Evolutionary conservation across 2,797 vertebrate genomes (phyloP).

Genomic region (Pipistrellus pipistrellus): DNA sequence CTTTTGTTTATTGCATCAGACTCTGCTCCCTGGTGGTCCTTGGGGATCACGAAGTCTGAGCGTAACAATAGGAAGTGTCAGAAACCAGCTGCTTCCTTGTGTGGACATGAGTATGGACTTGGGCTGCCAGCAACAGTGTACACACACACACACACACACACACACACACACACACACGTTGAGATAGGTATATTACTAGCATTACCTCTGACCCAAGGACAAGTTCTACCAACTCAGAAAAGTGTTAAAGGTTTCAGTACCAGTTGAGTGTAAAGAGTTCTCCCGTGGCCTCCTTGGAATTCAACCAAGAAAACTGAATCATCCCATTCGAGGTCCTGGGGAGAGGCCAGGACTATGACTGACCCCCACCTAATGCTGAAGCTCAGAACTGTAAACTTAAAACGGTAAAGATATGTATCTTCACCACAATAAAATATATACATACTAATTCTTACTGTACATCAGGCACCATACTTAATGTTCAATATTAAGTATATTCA

Average conservation of each 20-base stretch:
- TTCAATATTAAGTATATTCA: not conserved
- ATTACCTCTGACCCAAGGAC: not conserved
- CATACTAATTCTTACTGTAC: not conserved
- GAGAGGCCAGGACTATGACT: conserved; percentile 62
- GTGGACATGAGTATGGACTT: not conserved
- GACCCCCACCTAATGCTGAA: conserved; percentile 58
- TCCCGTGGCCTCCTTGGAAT: conserved; percentile 55
- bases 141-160: not conserved
- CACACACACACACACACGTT: not conserved
- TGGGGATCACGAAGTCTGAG: too few relatives aligned
- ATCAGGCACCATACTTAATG: not conserved
- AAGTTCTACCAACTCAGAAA: conserved; percentile 50
- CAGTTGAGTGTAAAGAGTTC: conserved; percentile 52
- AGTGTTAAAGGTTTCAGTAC: conserved; percentile 41
- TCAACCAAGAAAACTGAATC: conserved; percentile 64
- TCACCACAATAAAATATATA: not conserved
- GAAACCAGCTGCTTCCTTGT: not conserved
- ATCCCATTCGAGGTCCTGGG: conserved; percentile 68
- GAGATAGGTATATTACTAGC: not conserved
- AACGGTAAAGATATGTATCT: not conserved
- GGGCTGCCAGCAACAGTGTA: not conserved
- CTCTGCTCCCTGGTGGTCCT: too few relatives aligned
- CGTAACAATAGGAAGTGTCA: not conserved
- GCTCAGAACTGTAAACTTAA: not conserved
- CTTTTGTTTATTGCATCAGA: too few relatives aligned